Conservation (phyloP, 2,113 vertebrate genomes). For the Passer domesticus region DNA sequence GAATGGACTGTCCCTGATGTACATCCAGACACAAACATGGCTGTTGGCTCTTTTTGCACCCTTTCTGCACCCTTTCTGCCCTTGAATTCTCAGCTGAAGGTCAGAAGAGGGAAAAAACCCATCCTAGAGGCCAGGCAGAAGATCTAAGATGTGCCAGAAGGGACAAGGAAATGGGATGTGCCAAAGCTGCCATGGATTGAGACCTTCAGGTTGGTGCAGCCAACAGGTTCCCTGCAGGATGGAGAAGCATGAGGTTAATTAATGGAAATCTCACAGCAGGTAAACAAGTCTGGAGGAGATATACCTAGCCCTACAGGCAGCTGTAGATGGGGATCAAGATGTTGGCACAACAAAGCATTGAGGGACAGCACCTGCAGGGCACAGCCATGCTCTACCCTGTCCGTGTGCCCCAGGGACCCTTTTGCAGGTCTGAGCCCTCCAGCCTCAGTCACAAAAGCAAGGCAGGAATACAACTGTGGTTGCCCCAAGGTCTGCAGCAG, state of each 20-base stretch:
- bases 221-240: background rate
- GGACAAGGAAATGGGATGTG: background rate
- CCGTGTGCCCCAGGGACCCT: background rate
- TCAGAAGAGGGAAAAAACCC: background rate
- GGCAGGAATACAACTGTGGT: background rate
- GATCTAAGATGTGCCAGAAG: background rate
- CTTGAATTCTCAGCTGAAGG: background rate
- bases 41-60: background rate
- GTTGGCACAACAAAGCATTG: background rate
- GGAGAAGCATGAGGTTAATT: background rate
- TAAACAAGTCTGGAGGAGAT: background rate
- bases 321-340: background rate
- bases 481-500: background rate
- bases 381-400: background rate
- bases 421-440: background rate
- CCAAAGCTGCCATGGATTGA: background rate
- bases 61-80: background rate
- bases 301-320: background rate
- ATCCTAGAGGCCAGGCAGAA: background rate
- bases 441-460: background rate
- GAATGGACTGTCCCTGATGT: background rate
- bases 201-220: background rate
- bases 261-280: background rate
- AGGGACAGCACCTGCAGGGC: background rate
- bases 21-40: background rate